phyloP scores from a whole-genome alignment of 2,113 vertebrate species.

The Anhinga anhinga region DNA sequence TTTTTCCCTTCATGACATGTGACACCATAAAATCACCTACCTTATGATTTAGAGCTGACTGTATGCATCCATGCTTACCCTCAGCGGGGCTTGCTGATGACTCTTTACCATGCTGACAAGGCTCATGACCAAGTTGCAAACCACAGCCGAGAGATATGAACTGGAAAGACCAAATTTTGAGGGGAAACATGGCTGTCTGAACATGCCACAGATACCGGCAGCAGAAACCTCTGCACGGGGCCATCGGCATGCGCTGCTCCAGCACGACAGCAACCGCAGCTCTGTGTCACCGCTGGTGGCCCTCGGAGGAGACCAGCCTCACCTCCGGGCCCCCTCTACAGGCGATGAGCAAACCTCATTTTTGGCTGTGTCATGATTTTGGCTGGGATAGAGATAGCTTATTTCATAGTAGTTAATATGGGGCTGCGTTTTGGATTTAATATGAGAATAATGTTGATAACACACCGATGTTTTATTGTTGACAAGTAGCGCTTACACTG shows the following conservation, averaged over 20 bases:
- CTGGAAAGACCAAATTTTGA: neutral
- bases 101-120: rapidly evolving
- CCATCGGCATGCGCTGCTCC: rapidly evolving
- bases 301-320: rapidly evolving
- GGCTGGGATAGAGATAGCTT: too few relatives aligned
- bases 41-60: neutral
- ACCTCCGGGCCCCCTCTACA: neutral
- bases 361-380: neutral
- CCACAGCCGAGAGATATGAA: neutral
- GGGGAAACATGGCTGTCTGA: neutral
- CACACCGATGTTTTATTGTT: too few relatives aligned
- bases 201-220: rapidly evolving
- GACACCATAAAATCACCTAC: neutral
- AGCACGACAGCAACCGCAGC: neutral
- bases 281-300: neutral
- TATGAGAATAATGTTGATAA: too few relatives aligned
- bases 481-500: too few relatives aligned
- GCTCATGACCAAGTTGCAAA: neutral
- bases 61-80: rapidly evolving
- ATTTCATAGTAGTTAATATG: too few relatives aligned
- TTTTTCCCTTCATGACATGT: neutral
- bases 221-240: neutral
- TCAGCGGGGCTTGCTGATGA: neutral
- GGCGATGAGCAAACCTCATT: neutral
- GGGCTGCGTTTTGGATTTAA: too few relatives aligned